Percentiles rank a stretch among this genome's conserved stretches.
Conservation (phyloP, 2,888 invertebrate species). For the Erebia ligea region DNA sequence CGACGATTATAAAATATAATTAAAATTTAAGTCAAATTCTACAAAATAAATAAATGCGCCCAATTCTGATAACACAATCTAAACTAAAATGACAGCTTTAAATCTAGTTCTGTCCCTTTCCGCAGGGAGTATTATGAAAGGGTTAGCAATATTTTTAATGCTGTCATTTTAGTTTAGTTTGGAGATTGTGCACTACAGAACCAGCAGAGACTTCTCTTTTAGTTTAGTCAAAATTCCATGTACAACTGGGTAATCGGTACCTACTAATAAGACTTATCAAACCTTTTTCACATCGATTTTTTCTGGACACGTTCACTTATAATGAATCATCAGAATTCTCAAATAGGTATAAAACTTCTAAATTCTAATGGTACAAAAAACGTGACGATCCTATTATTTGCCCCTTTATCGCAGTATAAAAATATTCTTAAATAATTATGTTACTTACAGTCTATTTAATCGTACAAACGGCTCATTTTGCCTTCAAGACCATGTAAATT, state of each 20-base stretch:
- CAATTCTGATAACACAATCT: no score
- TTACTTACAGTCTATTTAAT: slow-evolving; percentile 6
- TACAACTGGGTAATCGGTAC: background rate
- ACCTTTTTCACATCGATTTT: background rate
- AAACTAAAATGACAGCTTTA: no score
- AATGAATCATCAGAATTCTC: background rate
- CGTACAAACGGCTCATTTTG: background rate
- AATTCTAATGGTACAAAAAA: slow-evolving; percentile 1
- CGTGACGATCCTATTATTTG: slow-evolving; percentile 11
- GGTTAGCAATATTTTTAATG: no score
- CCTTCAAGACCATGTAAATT: background rate
- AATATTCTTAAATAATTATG: slow-evolving; percentile 36
- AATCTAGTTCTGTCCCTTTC: no score
- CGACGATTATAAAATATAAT: background rate
- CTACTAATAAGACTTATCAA: background rate
- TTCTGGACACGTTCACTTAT: background rate
- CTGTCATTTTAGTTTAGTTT: no score
- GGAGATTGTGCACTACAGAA: no score
- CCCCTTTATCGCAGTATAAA: slow-evolving; percentile 32
- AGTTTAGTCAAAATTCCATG: background rate
- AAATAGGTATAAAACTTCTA: background rate
- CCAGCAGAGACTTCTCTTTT: background rate
- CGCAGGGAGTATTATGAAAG: no score
- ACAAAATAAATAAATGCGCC: background rate
- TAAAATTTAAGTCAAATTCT: background rate